A percentile compares a stretch with the other conserved stretches of the same genome.
Conservation (phyloP, 2,888 invertebrate genomes). For the Nineta flava region DNA sequence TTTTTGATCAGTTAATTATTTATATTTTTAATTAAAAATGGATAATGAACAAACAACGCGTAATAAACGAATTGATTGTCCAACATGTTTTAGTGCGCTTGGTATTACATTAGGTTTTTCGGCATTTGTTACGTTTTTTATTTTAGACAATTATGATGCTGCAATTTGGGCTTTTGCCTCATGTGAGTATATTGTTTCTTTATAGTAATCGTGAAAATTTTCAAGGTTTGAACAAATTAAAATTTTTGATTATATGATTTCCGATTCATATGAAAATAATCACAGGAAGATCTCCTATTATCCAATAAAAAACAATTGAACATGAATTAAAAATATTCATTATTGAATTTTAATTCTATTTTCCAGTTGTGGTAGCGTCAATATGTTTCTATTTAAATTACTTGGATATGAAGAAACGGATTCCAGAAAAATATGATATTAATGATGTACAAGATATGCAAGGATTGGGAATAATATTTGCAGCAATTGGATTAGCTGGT, state of each 20-base stretch:
- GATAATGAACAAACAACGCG: no score
- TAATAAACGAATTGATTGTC: neutral
- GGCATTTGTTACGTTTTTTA: slow-evolving; percentile 3
- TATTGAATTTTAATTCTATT: no score
- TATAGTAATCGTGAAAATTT: neutral
- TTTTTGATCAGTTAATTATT: no score
- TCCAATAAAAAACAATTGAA: neutral
- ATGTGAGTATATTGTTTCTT: slow-evolving; percentile 1
- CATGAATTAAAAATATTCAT: neutral
- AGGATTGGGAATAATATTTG: neutral
- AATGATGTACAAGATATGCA: slow-evolving; percentile 3
- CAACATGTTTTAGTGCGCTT: slow-evolving; percentile 3
- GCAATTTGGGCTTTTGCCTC: slow-evolving; percentile 5
- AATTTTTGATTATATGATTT: no score
- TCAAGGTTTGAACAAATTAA: no score
- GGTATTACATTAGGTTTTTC: neutral
- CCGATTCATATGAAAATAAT: no score
- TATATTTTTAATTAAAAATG: no score
- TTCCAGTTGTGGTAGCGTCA: slow-evolving; percentile 1
- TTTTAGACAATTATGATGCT: slow-evolving; percentile 5
- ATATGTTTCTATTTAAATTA: slow-evolving; percentile 5
- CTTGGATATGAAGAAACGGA: neutral
- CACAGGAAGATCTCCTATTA: neutral
- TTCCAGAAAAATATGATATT: slow-evolving; percentile 1
- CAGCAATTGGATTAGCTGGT: slow-evolving; percentile 1